Conservation (phyloP, 1,140 invertebrate genomes). For the Lysiphlebus fabarum region DNA sequence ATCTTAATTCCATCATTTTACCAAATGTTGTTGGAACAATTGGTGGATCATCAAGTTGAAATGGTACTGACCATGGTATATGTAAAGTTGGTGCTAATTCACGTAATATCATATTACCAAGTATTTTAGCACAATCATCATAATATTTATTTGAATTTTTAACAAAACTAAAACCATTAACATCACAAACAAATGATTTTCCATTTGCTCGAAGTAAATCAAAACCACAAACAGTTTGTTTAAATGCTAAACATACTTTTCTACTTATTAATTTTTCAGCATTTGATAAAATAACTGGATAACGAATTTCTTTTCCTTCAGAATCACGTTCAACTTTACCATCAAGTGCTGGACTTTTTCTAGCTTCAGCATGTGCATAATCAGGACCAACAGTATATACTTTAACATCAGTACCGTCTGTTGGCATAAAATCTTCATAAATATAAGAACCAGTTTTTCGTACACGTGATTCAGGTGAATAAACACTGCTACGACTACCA, state of each 20-base stretch:
- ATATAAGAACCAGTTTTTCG: constrained; percentile 97
- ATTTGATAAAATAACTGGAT: constrained; percentile 96
- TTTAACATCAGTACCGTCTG: constrained; percentile 80
- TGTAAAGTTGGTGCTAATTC: constrained; percentile 91
- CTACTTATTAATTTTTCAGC: constrained; percentile 98
- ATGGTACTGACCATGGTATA: constrained; percentile 95
- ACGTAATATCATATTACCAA: constrained; percentile 90
- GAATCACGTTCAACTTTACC: constrained; percentile 98
- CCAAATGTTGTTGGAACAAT: constrained; percentile 98
- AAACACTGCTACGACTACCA: constrained; percentile 96
- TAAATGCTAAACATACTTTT: constrained; percentile 96
- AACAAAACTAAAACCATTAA: constrained; percentile 99
- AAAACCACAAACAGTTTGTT: constrained; percentile 99
- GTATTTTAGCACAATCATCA: constrained; percentile 97
- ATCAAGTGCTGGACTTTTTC: constrained; percentile 96
- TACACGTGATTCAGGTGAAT: constrained; percentile 93
- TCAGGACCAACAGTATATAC: constrained; percentile 95
- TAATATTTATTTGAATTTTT: constrained; percentile 99
- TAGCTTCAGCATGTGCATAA: constrained; percentile 98
- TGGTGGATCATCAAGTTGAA: constrained; percentile 96
- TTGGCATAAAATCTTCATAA: constrained; percentile 99
- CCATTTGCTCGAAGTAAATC: constrained; percentile 97
- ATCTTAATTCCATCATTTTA: constrained; percentile 99
- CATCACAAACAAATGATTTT: constrained; percentile 98
- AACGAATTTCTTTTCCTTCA: constrained; percentile 97